These are phyloP conservation scores for Listronotus bonariensis DNA, from an alignment of 1,140 invertebrate species.

Conservation along the genomic window DNA sequence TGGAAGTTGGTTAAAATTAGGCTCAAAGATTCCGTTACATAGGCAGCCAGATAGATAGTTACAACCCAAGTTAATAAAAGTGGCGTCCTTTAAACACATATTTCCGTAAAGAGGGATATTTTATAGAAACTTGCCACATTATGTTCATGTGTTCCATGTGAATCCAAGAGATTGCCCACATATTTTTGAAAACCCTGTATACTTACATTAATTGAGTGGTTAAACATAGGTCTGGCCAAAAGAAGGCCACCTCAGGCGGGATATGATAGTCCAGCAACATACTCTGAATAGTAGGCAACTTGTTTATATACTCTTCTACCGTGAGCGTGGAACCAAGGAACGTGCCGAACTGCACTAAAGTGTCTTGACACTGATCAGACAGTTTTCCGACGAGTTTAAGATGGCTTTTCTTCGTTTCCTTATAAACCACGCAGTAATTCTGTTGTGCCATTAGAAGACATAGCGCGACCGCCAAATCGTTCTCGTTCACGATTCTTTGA, in stretches of 20 bases:
- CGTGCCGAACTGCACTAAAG: slow-evolving; percentile 95
- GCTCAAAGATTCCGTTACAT: too few species aligned
- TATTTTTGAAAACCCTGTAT: too few species aligned
- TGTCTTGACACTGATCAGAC: slow-evolving; percentile 94
- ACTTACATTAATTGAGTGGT: slow-evolving; percentile 85
- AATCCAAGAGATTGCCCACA: too few species aligned
- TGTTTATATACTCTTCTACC: slow-evolving; percentile 90
- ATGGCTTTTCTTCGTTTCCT: slow-evolving; percentile 85
- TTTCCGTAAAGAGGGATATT: too few species aligned
- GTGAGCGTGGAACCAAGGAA: slow-evolving; percentile 92
- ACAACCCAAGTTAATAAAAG: too few species aligned
- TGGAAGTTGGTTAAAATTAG: too few species aligned
- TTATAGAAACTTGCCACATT: too few species aligned
- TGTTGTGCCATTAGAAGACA: slow-evolving; percentile 97
- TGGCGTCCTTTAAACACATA: too few species aligned
- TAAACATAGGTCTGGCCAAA: slow-evolving; percentile 91
- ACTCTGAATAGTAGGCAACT: slow-evolving; percentile 85
- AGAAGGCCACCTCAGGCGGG: slow-evolving; percentile 95
- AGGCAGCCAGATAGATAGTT: too few species aligned
- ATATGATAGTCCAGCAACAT: slow-evolving; percentile 94
- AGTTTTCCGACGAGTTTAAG: slow-evolving; percentile 87
- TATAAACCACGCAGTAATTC: slow-evolving; percentile 89
- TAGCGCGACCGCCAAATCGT: slow-evolving; percentile 89
- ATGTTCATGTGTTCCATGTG: too few species aligned
- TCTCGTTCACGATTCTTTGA: slow-evolving; percentile 91